Base-by-base conservation (phyloP, 2,113 vertebrate genomes). In the Malaclemys terrapin region DNA sequence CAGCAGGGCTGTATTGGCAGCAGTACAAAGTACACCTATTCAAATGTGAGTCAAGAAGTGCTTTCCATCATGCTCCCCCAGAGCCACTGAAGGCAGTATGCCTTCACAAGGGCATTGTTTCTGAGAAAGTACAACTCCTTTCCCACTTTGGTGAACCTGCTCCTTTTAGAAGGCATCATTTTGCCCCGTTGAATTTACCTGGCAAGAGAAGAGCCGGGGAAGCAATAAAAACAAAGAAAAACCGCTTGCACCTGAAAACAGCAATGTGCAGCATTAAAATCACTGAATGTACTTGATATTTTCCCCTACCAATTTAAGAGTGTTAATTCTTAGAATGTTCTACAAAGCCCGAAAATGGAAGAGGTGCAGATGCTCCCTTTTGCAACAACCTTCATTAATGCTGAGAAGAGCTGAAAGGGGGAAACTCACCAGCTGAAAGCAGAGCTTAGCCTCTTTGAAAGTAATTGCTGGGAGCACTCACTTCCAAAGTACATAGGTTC, bases 351-450 rank as follows among this genome's bases (percentile, higher is more conserved):
- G n/a, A 96, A 97, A 87, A 90, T 24, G 80, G 87, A 83, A 92
- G 85, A 95, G 85, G 90, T 96, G 93, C 65, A 93, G 93, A 89
- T 38, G 82, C 95, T 96, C 94, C 42, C 13, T 72, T 38, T 95
- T 93, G 69, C 82, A 95, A 95, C 53, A 94, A 89, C 57, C 92
- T 98, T 94, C 38, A 81, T 72, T 91, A 92, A 91, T 90, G 95
- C 83, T 89, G 88, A 91, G 82, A 96, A 80, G 80, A 97, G 93
- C 96, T 96, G 95, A 92, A 97, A 97, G 84, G 84, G 35, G 96
- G 94, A 93, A 93, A 91, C 93, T 92, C 82, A 49, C 88, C 72
- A 96, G 65, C 91, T 97, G 86, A 90, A 45, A 91, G 89, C 87
- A 93, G 65, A 94, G n/a, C 80, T 87, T 86, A 69, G 72, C 90